Conservation (phyloP, 1,140 invertebrate species). For the Leptinotarsa lineolata region DNA sequence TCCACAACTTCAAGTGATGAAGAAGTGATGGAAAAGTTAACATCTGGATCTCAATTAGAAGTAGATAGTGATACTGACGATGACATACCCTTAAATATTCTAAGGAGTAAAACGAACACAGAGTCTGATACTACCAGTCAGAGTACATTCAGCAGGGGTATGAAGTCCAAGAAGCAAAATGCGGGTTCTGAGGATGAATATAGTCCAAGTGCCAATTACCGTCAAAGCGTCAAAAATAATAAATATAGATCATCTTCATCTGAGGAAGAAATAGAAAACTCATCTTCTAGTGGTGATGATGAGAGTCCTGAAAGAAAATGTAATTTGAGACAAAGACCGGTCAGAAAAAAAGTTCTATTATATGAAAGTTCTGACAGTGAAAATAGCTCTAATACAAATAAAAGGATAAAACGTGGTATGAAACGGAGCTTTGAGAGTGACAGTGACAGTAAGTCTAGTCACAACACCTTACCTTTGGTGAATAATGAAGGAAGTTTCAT, state of each 20-base stretch:
- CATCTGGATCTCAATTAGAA: slow-evolving; percentile 40
- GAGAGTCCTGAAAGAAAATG: slow-evolving; percentile 13
- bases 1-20: slow-evolving; percentile 51
- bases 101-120: slow-evolving; percentile 30
- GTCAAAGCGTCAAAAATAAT: background rate
- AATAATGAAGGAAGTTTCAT: slow-evolving; percentile 50
- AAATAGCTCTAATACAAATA: slow-evolving; percentile 21
- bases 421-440: slow-evolving; percentile 55
- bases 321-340: slow-evolving; percentile 15
- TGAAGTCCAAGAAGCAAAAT: background rate
- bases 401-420: slow-evolving; percentile 44
- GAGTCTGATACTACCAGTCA: slow-evolving; percentile 30
- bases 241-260: background rate
- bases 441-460: slow-evolving; percentile 16
- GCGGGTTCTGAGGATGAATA: slow-evolving; percentile 14
- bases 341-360: slow-evolving; percentile 10
- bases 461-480: background rate
- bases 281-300: slow-evolving; percentile 14
- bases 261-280: background rate
- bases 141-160: slow-evolving; percentile 3
- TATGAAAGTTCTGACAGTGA: slow-evolving; percentile 29
- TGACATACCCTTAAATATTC: slow-evolving; percentile 33
- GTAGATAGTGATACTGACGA: slow-evolving; percentile 43
- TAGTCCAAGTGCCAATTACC: slow-evolving; percentile 6
- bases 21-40: slow-evolving; percentile 33